Evolutionary conservation across 1,140 invertebrate species (phyloP), one percentile per base, ranked within the genome.

Genomic region (Platorchestia sp.): DNA sequence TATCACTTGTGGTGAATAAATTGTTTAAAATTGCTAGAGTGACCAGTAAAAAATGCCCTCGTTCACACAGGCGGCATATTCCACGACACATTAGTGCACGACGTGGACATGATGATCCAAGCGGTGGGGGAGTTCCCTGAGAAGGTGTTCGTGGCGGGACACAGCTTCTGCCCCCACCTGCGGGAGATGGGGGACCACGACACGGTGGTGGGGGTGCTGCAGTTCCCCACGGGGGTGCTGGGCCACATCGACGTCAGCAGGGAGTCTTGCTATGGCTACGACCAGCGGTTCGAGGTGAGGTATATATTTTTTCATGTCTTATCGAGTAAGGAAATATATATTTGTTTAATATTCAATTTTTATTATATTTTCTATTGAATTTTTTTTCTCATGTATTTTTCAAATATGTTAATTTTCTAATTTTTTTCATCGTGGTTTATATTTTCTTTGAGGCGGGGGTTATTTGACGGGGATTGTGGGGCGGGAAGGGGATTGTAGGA

Each of bases 41-140:
- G n/a, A n/a, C n/a, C n/a, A n/a, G n/a, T n/a, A n/a, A n/a, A n/a
- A n/a, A n/a, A n/a, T 75, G 59, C 27, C 27, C 27, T 10, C 59
- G 27, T 90, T 45, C 87, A 90, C 87, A 42, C 87, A 98, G 98
- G 98, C 95, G 98, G 98, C n/a, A 98, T 98, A 59, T 98, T 98
- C 96, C 98, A 98, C 95, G 98, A 98, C 96, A 98, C 98, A 96
- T 97, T 98, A 95, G 98, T 98, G 14, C 98, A 98, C 96, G 98
- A 98, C 97, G 97, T 98, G 95, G 98, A 98, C 95, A 95, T 97
- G 40, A 96, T 97, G 27, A 97, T 97, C 86, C 97, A 96, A 96
- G 86, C 97, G 22, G n/a, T 97, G 47, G 97, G 96, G 0, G 96
- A 97, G 91, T 97, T 96, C 59, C 96, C 96, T 42, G 95, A 51